Conservation (phyloP, 2,113 vertebrate genomes). For the Myrmecophaga tridactyla region DNA sequence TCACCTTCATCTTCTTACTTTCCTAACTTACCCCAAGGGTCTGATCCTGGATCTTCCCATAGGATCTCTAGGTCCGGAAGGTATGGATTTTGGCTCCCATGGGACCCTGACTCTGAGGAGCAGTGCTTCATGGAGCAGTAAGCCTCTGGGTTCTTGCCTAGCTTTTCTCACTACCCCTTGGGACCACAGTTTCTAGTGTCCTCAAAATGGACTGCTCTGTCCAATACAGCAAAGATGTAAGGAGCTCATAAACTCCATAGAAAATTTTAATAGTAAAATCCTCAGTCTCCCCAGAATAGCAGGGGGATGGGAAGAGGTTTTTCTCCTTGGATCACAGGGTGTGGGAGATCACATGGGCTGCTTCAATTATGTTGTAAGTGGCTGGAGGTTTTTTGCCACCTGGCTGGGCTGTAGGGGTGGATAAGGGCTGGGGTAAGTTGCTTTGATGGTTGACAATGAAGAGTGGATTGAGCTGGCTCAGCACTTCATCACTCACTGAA, state of each 20-base stretch:
- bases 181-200: background rate
- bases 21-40: background rate
- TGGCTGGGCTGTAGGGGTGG: background rate
- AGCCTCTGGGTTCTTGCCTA: background rate
- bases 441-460: constrained; percentile 70
- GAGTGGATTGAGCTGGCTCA: constrained; percentile 76
- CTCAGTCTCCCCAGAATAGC: background rate
- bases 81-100: background rate
- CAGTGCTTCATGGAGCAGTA: background rate
- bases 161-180: background rate
- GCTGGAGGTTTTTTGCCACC: background rate
- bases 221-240: background rate
- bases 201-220: background rate
- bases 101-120: background rate
- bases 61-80: background rate
- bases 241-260: background rate
- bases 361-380: constrained; percentile 68
- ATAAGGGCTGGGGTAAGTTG: constrained; percentile 9
- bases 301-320: background rate
- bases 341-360: constrained; percentile 71
- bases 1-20: background rate
- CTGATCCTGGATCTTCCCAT: background rate
- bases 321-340: constrained; percentile 49
- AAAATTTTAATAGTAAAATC: constrained; percentile 54
- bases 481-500: constrained; percentile 77